These are phyloP conservation scores for Cerceris ruficornis DNA, from an alignment of 2,888 invertebrate genomes.

Conservation along the genomic window DNA sequence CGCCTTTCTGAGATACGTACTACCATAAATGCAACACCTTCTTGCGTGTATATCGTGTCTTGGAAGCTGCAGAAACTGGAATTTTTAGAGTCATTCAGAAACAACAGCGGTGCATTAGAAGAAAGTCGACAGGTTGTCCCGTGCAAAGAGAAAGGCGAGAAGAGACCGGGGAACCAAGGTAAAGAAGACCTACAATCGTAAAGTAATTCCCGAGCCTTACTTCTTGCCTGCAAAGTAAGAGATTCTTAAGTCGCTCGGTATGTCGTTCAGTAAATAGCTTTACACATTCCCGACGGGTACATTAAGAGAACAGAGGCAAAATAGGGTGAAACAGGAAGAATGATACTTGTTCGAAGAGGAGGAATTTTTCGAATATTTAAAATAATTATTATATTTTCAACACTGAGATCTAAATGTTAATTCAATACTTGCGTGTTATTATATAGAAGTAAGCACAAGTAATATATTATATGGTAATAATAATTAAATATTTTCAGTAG, in stretches of 20 bases:
- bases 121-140: conserved; percentile 10
- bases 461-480: no score
- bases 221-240: not conserved
- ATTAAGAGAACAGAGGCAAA: not conserved
- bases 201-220: not conserved
- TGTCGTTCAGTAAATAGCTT: not conserved
- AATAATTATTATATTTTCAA: no score
- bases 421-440: no score
- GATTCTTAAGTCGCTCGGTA: conserved; percentile 7
- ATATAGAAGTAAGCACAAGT: no score
- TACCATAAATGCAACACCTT: not conserved
- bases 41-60: not conserved
- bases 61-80: not conserved
- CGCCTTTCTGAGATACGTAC: not conserved
- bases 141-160: not conserved
- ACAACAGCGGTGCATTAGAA: conserved; percentile 14
- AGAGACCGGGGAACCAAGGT: not conserved
- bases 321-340: no score
- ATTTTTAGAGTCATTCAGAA: conserved; percentile 10
- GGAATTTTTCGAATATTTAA: no score
- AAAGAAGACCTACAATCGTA: not conserved
- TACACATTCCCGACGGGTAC: not conserved
- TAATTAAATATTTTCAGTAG: no score
- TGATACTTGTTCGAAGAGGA: no score
- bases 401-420: no score